Evolutionary conservation across 2,888 invertebrate genomes (phyloP).

Genomic region (Tigriopus californicus): DNA sequence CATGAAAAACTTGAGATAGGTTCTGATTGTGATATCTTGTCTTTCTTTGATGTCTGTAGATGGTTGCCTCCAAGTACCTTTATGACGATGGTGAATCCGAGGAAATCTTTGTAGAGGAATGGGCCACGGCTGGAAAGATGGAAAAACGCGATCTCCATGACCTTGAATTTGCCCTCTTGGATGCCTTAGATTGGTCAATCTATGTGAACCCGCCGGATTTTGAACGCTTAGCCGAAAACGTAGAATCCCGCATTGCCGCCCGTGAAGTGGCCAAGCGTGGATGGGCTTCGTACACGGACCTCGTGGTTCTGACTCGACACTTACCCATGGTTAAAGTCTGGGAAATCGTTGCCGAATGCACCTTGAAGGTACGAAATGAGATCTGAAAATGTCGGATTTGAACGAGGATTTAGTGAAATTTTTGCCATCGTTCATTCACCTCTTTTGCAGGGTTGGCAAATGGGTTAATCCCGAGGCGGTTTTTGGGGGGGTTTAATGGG

Average conservation of each 20-base stretch:
- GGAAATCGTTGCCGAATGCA: constrained; percentile 32
- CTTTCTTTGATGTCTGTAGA: constrained; percentile 37
- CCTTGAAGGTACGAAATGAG: constrained; percentile 29
- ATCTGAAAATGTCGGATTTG: neutral
- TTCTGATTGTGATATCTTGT: neutral
- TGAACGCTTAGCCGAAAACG: constrained; percentile 44
- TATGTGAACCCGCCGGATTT: constrained; percentile 57
- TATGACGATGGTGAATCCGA: constrained; percentile 83
- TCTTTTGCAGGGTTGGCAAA: no score
- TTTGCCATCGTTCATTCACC: no score
- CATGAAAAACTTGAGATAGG: no score
- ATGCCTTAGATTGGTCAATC: constrained; percentile 74
- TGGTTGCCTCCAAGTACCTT: constrained; percentile 88
- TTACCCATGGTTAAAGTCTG: constrained; percentile 22
- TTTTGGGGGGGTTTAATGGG: no score
- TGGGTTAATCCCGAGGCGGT: no score
- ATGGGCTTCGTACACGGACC: constrained; percentile 64
- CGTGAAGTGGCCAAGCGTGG: constrained; percentile 50
- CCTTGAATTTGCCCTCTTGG: constrained; percentile 68
- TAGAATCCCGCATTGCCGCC: constrained; percentile 52
- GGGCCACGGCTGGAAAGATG: constrained; percentile 69
- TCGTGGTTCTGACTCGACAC: constrained; percentile 37
- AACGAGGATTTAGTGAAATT: no score
- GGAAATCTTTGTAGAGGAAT: constrained; percentile 74
- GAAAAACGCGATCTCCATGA: constrained; percentile 50